Evolutionary conservation across 2,888 invertebrate species (phyloP).

Genomic region (Caenorhabditis japonica): DNA sequence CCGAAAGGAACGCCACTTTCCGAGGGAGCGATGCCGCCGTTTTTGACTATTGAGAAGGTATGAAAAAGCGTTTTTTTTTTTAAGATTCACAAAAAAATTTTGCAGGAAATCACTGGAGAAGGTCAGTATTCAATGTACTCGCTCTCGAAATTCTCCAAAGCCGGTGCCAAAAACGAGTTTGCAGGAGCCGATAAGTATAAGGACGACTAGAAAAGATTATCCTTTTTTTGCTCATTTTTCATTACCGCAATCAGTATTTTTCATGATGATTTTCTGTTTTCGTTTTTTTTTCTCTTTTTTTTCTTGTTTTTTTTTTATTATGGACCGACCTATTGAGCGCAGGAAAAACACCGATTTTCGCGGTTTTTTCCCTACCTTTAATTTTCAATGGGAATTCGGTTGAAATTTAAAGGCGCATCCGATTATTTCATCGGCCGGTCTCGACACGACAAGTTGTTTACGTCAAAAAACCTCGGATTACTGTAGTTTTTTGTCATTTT

Average conservation of each 20-base stretch:
- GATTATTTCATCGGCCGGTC: no score
- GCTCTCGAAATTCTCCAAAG: slow-evolving; percentile 51
- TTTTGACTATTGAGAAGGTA: slow-evolving; percentile 67
- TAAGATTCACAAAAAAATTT: neutral
- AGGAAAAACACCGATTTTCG: no score
- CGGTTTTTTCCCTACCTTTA: no score
- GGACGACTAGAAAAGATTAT: slow-evolving; percentile 38
- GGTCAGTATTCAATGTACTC: slow-evolving; percentile 70
- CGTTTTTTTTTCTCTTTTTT: neutral
- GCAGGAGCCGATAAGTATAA: slow-evolving; percentile 52
- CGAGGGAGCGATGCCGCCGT: slow-evolving; percentile 64
- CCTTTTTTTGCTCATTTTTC: neutral
- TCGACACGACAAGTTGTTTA: no score
- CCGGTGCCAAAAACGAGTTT: slow-evolving; percentile 43
- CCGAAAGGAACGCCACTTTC: slow-evolving; percentile 62
- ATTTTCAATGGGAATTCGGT: no score
- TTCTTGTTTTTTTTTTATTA: neutral
- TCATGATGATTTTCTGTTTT: slow-evolving; percentile 4
- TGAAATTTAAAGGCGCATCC: no score
- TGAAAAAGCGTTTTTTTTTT: no score
- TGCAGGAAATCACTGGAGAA: slow-evolving; percentile 74
- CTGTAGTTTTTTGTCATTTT: neutral
- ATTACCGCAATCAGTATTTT: slow-evolving; percentile 4
- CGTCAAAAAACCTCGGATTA: no score
- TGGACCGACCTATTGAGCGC: no score